Conservation (phyloP, 2,797 vertebrate species). For the Atherinosoma microstoma region DNA sequence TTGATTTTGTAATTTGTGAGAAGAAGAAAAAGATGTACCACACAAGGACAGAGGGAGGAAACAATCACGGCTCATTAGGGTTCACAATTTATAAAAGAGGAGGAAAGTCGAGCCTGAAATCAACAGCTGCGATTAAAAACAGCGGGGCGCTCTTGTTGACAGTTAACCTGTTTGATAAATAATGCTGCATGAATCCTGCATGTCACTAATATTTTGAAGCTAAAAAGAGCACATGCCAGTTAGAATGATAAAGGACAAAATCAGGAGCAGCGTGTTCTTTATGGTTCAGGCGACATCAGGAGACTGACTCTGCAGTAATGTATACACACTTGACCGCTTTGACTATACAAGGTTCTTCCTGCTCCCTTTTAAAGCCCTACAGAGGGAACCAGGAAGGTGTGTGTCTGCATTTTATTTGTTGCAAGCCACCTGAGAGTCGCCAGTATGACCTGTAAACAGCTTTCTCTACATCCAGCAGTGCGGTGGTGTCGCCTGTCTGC, state of each 20-base stretch:
- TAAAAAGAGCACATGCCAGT: slow-evolving; percentile 12
- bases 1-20: slow-evolving; percentile 32
- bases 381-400: slow-evolving; percentile 50
- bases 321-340: slow-evolving; percentile 51
- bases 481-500: slow-evolving; percentile 51
- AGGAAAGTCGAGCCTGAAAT: slow-evolving; percentile 27
- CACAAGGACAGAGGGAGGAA: slow-evolving; percentile 38
- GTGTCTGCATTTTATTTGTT: slow-evolving; percentile 57
- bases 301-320: slow-evolving; percentile 25
- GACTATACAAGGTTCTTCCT: slow-evolving; percentile 26
- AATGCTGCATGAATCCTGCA: slow-evolving; percentile 8
- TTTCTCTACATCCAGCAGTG: slow-evolving; percentile 53
- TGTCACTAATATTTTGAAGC: neutral
- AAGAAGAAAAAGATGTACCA: slow-evolving; percentile 5
- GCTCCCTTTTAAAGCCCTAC: slow-evolving; percentile 41
- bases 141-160: slow-evolving; percentile 17
- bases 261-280: slow-evolving; percentile 6
- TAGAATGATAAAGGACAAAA: slow-evolving; percentile 25
- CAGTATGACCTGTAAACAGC: slow-evolving; percentile 70
- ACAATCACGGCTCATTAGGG: slow-evolving; percentile 51
- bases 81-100: slow-evolving; percentile 5
- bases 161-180: slow-evolving; percentile 9
- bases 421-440: slow-evolving; percentile 47
- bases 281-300: slow-evolving; percentile 38
- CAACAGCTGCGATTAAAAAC: slow-evolving; percentile 28